Evolutionary conservation across 1,140 invertebrate genomes (phyloP).

Genomic region (Drosophila erecta): DNA sequence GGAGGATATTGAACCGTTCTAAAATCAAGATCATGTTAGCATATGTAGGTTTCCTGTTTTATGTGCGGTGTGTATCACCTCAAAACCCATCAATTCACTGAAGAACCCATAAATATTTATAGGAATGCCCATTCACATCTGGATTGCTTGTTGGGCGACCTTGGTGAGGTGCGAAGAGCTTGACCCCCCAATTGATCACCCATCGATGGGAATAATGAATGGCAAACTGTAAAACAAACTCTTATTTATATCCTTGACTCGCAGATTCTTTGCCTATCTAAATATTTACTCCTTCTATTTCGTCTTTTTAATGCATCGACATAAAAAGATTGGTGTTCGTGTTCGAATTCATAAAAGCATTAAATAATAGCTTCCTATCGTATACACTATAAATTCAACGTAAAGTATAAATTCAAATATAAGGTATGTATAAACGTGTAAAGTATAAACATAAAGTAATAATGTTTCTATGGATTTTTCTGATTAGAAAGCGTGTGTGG

Average conservation of each 20-base stretch:
- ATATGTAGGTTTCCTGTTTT: background rate
- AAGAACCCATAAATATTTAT: conserved; percentile 64
- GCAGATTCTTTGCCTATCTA: background rate
- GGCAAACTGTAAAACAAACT: conserved; percentile 7
- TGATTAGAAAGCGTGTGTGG: background rate
- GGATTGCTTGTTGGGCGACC: conserved; percentile 28
- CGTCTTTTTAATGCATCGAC: background rate
- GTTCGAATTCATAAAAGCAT: background rate
- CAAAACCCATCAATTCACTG: conserved; percentile 39
- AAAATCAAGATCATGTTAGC: background rate
- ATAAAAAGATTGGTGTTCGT: background rate
- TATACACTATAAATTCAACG: no score
- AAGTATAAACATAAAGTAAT: background rate
- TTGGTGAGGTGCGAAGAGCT: conserved; percentile 46
- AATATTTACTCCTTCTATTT: conserved; percentile 14
- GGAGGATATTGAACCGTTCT: conserved; percentile 3
- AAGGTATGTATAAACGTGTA: no score
- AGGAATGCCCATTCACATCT: conserved; percentile 21
- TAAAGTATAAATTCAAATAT: no score
- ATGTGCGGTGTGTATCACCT: background rate
- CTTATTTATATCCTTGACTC: conserved; percentile 20
- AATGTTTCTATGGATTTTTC: background rate
- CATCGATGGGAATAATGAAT: conserved; percentile 20
- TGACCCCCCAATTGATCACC: conserved; percentile 27
- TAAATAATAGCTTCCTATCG: no score